Conservation (phyloP, 2,113 vertebrate genomes). For the Acanthisitta chloris region DNA sequence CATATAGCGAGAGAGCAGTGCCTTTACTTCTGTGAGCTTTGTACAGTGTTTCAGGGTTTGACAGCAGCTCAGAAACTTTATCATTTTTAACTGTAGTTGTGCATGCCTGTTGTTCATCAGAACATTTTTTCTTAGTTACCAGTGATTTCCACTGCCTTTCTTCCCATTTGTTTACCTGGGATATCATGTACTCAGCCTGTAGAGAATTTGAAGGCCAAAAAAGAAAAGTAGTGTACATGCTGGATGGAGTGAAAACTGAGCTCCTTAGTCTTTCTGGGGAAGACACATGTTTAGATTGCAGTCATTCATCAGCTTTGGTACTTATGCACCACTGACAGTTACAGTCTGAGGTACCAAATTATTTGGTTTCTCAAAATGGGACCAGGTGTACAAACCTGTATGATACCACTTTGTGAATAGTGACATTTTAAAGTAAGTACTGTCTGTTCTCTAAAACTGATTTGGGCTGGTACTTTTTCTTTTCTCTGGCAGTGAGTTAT, state of each 20-base stretch:
- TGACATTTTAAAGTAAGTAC: neutral
- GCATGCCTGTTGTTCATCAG: neutral
- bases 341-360: neutral
- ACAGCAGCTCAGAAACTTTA: neutral
- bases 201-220: neutral
- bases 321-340: neutral
- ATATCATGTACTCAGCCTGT: neutral
- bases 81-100: accelerated
- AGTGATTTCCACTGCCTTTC: neutral
- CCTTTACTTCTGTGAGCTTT: neutral
- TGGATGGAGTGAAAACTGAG: neutral
- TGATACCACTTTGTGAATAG: neutral
- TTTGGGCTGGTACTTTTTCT: neutral
- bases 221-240: too few relatives aligned
- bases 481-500: neutral
- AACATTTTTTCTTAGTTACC: neutral
- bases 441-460: neutral
- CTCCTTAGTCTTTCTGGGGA: neutral
- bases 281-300: neutral
- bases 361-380: neutral
- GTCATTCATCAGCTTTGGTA: neutral
- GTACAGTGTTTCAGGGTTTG: neutral
- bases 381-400: neutral
- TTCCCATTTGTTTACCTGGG: neutral
- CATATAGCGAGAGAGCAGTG: accelerated